Conservation (phyloP, 2,888 invertebrate species). For the Eupithecia pulchellata region DNA sequence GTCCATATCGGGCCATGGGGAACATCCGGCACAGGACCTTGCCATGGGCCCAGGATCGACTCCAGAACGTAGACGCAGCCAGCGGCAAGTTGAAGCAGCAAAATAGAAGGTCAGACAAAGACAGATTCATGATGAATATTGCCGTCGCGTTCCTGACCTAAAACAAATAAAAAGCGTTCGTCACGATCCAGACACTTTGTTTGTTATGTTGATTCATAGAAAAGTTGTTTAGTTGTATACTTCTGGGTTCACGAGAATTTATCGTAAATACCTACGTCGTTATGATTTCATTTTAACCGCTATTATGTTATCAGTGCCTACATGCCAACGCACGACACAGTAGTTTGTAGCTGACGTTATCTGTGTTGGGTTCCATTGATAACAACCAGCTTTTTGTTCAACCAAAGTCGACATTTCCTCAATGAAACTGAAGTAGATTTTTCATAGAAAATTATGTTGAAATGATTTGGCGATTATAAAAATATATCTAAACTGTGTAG, state of each 20-base stretch:
- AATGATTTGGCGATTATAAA: not conserved
- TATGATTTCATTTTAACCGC: conserved; percentile 15
- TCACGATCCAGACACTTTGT: conserved; percentile 5
- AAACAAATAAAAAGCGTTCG: conserved; percentile 10
- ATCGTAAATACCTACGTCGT: not conserved
- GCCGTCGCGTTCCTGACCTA: conserved; percentile 93
- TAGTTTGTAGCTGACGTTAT: conserved; percentile 19
- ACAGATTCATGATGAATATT: conserved; percentile 93
- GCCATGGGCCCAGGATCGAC: conserved; percentile 90
- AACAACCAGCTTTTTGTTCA: conserved; percentile 22
- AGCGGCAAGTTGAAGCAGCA: conserved; percentile 93
- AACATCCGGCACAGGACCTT: conserved; percentile 89
- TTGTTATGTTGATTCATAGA: conserved; percentile 12
- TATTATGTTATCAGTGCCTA: conserved; percentile 10
- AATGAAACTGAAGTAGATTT: conserved; percentile 1
- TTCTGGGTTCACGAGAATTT: conserved; percentile 1
- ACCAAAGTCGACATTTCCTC: conserved; percentile 22
- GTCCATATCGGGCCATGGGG: conserved; percentile 90
- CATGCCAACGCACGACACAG: not conserved
- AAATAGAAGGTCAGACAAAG: conserved; percentile 91
- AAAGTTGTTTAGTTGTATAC: not conserved
- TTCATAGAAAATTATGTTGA: not conserved
- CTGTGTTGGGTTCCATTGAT: conserved; percentile 24
- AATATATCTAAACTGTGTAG: not conserved
- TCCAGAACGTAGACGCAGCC: conserved; percentile 90